Conservation (phyloP, 2,888 invertebrate species). For the Lasioglossum lativentre region DNA sequence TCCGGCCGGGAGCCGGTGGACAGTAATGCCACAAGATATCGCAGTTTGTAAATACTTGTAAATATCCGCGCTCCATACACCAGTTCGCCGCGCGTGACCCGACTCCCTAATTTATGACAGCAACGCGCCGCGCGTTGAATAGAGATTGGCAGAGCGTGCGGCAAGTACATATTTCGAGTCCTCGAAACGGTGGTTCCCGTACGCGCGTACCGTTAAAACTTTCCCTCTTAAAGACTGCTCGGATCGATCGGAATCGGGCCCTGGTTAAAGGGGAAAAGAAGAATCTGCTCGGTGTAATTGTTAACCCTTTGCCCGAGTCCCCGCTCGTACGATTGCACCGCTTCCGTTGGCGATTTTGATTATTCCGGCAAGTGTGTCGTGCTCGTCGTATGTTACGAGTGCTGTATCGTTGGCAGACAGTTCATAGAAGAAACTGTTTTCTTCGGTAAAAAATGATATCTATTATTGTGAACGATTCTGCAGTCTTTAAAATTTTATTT, state of each 20-base stretch:
- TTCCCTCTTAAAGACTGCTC: conserved; percentile 36
- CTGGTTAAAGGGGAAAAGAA: background rate
- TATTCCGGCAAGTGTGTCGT: background rate
- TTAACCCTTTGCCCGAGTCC: background rate
- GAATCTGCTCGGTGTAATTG: background rate
- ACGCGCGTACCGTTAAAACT: conserved; percentile 46
- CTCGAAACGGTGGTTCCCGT: conserved; percentile 47
- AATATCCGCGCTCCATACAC: conserved; percentile 64
- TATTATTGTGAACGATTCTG: background rate
- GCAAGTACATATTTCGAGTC: conserved; percentile 49
- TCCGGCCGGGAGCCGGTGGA: conserved; percentile 20
- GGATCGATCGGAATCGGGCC: conserved; percentile 19
- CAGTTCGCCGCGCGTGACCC: conserved; percentile 63
- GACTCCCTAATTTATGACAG: conserved; percentile 68
- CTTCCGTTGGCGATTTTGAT: background rate
- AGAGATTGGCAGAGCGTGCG: conserved; percentile 62
- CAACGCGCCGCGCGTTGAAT: conserved; percentile 65
- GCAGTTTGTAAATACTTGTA: conserved; percentile 66
- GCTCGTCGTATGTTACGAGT: background rate
- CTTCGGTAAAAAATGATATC: background rate
- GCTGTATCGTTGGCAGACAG: background rate
- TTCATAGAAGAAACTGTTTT: background rate
- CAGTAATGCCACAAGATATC: conserved; percentile 55
- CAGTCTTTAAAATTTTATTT: background rate
- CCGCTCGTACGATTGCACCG: background rate